Evolutionary conservation across 2,113 vertebrate genomes (phyloP), one percentile per base, ranked within the genome.

Genomic region (Varanus salvator): DNA sequence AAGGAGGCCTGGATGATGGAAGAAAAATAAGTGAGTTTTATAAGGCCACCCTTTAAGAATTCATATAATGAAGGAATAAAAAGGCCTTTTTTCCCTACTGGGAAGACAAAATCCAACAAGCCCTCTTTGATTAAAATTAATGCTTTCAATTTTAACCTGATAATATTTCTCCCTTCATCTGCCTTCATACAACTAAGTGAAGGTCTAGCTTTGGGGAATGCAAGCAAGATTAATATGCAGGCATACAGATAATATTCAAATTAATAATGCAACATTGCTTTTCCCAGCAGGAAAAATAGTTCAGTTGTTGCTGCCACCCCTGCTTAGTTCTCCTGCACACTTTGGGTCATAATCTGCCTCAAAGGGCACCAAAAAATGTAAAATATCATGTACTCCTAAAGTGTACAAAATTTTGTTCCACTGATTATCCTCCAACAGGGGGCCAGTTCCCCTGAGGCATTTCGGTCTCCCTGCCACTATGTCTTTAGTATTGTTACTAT

Each of bases 1-100:
- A 68, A 93, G 87, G 68, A 93, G 34, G 77, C 8, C 48, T 80
- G 17, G 44, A 92, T 92, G 91, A 91, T 72, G 92, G 76, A 90
- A 77, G 76, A 91, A 90, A 92, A 77, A 87, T 95, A 94, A 92
- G 52, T 27, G 71, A 60, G 69, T 68, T 93, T 9, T 80, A 77
- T 86, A 95, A 94, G 94, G 5, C 57, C 23, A 93, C 84, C 92
- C 80, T 94, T 94, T 91, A 94, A n/a, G 50, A 92, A 89, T 85
- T 89, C 0, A 0, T 38, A 54, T 85, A 83, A 69, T 3, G 64
- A 89, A 85, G 15, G 25, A 0, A 0, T 74, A 48, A 25, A 90
- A 89, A 90, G 89, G 48, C 0, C 21, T 27, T 90, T 92, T 44
- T 89, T 84, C 64, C 80, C 60, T 34, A 84, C 8, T 0, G 1